Base-by-base conservation (phyloP, 2,113 vertebrate genomes). In the Esox niger region DNA sequence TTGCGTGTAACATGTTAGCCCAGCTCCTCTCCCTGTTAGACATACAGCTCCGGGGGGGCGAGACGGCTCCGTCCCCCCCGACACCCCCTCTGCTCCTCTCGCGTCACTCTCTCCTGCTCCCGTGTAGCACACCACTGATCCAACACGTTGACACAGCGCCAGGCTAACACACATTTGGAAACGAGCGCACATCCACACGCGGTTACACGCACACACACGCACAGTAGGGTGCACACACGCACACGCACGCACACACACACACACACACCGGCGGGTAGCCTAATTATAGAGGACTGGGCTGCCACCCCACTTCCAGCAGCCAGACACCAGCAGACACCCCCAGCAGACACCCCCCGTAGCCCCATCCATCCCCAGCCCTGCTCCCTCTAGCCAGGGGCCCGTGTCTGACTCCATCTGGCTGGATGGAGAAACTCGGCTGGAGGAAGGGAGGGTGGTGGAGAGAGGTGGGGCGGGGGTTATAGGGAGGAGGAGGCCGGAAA, bases 271-370 rank as follows among this genome's bases (percentile, higher is more conserved):
- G 26, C 56, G 29, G 56, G 56, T 26, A 58, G 56, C 56, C 56
- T 58, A 58, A 58, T 58, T 58, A 58, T 58, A 58, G 56, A 43
- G 17, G 56, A 58, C 56, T 58, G 56, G 56, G 56, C 56, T 58
- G 27, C 56, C 56, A 58, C 56, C 56, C 27, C 25, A 30, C 56
- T 20, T 58, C 5, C 26, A 58, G 56, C 13, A 58, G 56, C 56
- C 56, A 31, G 25, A 58, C 56, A 58, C 56, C 56, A 26, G 29
- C 27, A 58, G 56, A 58, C 52, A 25, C 25, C 52, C 52, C 52
- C 52, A 23, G n/a, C 25, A 55, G 20, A 3, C 11, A n/a, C 54
- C 54, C 21, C 54, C 23, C 54, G 1, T 23, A 56, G 25, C 26
- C 55, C 13, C 25, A 17, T 15, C 11, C 55, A 57, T 20, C 55